phyloP scores from a whole-genome alignment of 2,888 invertebrate species.

The Drosophila kuntzei region DNA sequence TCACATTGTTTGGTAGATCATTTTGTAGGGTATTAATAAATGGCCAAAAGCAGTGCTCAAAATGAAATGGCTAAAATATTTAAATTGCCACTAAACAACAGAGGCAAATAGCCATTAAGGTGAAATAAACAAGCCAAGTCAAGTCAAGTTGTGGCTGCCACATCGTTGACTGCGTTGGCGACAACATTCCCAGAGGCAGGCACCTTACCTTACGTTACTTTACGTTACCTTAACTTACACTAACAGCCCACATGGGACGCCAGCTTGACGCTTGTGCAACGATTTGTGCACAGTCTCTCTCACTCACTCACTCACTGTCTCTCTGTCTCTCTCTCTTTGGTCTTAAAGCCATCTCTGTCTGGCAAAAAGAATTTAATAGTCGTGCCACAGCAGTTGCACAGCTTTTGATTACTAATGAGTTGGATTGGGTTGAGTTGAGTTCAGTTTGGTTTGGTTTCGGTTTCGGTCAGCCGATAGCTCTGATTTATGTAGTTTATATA shows the following conservation, averaged over 20 bases:
- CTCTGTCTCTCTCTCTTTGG: not conserved
- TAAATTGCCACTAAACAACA: constrained; percentile 75
- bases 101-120: constrained; percentile 71
- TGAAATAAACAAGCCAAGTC: constrained; percentile 68
- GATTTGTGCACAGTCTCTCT: constrained; percentile 1
- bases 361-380: constrained; percentile 62
- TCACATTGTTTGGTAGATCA: not conserved
- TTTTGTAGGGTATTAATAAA: constrained; percentile 20
- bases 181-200: constrained; percentile 66
- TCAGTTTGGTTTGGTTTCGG: constrained; percentile 28
- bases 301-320: constrained; percentile 6
- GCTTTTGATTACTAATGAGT: constrained; percentile 80
- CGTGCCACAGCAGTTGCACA: constrained; percentile 75
- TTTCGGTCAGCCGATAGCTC: constrained; percentile 62
- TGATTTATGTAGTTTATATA: constrained; percentile 80
- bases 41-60: constrained; percentile 32
- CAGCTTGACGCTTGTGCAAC: constrained; percentile 52
- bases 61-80: constrained; percentile 77
- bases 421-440: constrained; percentile 27
- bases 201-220: constrained; percentile 18
- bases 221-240: constrained; percentile 23
- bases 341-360: constrained; percentile 11
- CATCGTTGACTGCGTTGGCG: constrained; percentile 61
- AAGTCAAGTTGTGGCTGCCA: constrained; percentile 13
- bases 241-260: constrained; percentile 60